Evolutionary conservation across 2,113 vertebrate genomes (phyloP).

Genomic region (Scortum barcoo): DNA sequence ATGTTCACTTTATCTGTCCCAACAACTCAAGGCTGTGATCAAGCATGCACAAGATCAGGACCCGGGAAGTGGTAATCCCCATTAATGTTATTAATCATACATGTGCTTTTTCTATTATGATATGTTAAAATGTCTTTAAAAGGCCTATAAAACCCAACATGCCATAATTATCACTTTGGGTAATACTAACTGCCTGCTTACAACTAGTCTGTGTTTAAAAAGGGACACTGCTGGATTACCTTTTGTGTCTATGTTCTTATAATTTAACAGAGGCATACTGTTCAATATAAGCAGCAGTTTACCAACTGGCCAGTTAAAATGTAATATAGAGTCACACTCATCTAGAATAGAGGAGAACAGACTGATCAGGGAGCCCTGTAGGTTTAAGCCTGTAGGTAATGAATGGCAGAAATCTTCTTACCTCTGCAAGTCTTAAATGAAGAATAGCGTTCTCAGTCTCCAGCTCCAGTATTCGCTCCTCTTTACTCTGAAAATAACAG

Average conservation of each 20-base stretch:
- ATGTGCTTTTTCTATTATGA: neutral
- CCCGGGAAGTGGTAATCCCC: neutral
- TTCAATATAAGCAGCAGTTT: neutral
- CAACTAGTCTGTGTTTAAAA: neutral
- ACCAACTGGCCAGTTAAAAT: neutral
- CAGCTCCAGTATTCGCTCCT: conserved; percentile 88
- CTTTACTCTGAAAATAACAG: conserved; percentile 84
- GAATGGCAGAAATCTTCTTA: conserved; percentile 45
- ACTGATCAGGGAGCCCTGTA: neutral
- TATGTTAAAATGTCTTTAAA: conserved; percentile 3
- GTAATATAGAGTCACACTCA: neutral
- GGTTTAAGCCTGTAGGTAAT: neutral
- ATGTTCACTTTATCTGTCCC: neutral
- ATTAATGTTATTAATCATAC: neutral
- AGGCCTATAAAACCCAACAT: neutral
- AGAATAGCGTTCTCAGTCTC: conserved; percentile 90
- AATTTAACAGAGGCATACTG: neutral
- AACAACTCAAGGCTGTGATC: neutral
- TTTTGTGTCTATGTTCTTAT: no score
- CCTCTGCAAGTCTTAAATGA: conserved; percentile 87
- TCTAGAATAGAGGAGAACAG: neutral
- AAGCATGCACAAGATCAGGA: neutral
- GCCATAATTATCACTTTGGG: neutral
- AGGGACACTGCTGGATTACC: no score
- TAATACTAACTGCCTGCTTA: neutral